These are phyloP conservation scores for Bucco capensis DNA, from an alignment of 2,113 vertebrate species.

Conservation along the genomic window DNA sequence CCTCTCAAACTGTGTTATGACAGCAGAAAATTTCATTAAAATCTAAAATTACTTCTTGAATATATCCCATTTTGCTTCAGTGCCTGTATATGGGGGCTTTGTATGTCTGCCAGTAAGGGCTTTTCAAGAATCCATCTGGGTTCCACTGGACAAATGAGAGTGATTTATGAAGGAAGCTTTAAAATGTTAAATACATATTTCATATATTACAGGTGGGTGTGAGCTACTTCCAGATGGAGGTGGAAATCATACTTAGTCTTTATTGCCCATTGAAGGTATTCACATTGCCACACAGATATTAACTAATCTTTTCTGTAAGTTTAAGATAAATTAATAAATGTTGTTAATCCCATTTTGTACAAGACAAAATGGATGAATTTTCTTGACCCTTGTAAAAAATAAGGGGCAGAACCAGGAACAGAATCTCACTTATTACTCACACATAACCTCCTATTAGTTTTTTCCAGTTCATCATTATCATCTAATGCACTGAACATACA, in stretches of 20 bases:
- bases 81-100: not conserved
- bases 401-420: not conserved
- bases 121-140: not conserved
- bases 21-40: not conserved
- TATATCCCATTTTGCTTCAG: not conserved
- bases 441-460: not conserved
- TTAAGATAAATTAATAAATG: conserved; percentile 49
- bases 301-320: conserved; percentile 40
- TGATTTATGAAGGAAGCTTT: conserved; percentile 50
- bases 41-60: not conserved
- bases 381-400: not conserved
- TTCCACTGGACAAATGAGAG: conserved; percentile 21
- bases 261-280: conserved; percentile 53
- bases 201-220: conserved; percentile 39
- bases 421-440: not conserved
- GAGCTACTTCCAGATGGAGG: conserved; percentile 33
- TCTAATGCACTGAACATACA: not conserved
- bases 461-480: not conserved
- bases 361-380: conserved; percentile 9
- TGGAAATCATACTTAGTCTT: conserved; percentile 53
- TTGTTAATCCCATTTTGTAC: conserved; percentile 1
- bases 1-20: not conserved
- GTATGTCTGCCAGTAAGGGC: not conserved
- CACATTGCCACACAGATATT: conserved; percentile 6
- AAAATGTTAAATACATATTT: conserved; percentile 54